Conservation (phyloP, 2,113 vertebrate species). For the Phocoena phocoena region DNA sequence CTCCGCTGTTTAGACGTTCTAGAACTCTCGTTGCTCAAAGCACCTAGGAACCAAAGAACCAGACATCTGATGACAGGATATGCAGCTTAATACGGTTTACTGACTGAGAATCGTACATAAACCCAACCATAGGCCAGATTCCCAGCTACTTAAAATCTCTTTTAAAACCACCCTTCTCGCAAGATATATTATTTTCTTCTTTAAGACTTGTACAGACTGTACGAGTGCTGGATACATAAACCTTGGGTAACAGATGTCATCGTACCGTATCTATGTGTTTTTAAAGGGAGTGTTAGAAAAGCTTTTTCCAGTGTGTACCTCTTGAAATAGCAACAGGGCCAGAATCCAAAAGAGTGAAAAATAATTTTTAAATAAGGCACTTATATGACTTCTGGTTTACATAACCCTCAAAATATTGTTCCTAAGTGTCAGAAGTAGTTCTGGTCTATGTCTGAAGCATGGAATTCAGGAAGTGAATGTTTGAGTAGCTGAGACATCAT, state of each 20-base stretch:
- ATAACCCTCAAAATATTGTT: conserved; percentile 61
- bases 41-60: neutral
- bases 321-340: neutral
- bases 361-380: conserved; percentile 50
- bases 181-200: neutral
- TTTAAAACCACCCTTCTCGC: neutral
- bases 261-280: neutral
- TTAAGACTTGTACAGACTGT: neutral
- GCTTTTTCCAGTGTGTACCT: neutral
- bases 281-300: neutral
- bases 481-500: neutral
- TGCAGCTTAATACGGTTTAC: neutral
- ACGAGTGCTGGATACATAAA: neutral
- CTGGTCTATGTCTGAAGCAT: conserved; percentile 32
- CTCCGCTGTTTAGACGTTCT: neutral
- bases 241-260: neutral
- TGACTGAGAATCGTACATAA: neutral
- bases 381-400: conserved; percentile 50
- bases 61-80: neutral
- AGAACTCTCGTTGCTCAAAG: neutral
- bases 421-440: neutral
- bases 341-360: neutral
- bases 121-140: neutral
- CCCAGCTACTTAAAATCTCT: neutral
- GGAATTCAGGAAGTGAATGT: conserved; percentile 6